phyloP scores from a whole-genome alignment of 1,140 invertebrate species.

The Pachyrhynchus sulphureomaculatus region DNA sequence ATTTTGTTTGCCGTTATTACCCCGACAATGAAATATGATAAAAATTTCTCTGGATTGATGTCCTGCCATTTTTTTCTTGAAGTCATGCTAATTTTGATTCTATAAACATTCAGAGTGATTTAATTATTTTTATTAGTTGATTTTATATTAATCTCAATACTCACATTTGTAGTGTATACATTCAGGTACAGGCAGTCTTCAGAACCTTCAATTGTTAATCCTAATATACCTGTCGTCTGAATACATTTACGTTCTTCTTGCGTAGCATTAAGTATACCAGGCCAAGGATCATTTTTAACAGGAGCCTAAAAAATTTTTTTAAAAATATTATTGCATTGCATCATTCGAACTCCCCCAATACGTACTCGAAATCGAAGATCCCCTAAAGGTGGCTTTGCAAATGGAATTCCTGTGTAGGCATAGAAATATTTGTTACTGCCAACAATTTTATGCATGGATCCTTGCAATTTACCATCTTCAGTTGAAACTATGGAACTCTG shows the following conservation, averaged over 20 bases:
- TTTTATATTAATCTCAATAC: no score
- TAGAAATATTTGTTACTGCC: constrained; percentile 2
- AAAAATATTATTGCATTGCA: neutral
- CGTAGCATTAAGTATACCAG: constrained; percentile 24
- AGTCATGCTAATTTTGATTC: no score
- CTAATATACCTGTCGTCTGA: constrained; percentile 6
- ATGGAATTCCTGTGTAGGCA: constrained; percentile 21
- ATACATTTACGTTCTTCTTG: constrained; percentile 22
- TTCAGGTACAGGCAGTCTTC: constrained; percentile 34
- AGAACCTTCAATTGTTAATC: constrained; percentile 20
- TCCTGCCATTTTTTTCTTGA: no score
- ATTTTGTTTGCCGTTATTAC: no score
- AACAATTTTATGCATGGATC: constrained; percentile 1
- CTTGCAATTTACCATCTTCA: constrained; percentile 13
- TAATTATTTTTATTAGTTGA: no score
- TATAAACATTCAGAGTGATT: no score
- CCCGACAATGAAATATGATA: no score
- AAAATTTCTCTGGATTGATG: no score
- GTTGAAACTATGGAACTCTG: constrained; percentile 14
- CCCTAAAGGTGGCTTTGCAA: constrained; percentile 15
- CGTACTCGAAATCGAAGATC: constrained; percentile 11
- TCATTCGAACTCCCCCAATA: no score
- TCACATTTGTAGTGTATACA: constrained; percentile 32
- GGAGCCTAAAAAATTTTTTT: constrained; percentile 16
- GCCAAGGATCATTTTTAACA: constrained; percentile 24